Base-by-base conservation (phyloP, 1,140 invertebrate species). In the Diploscapter pachys region DNA sequence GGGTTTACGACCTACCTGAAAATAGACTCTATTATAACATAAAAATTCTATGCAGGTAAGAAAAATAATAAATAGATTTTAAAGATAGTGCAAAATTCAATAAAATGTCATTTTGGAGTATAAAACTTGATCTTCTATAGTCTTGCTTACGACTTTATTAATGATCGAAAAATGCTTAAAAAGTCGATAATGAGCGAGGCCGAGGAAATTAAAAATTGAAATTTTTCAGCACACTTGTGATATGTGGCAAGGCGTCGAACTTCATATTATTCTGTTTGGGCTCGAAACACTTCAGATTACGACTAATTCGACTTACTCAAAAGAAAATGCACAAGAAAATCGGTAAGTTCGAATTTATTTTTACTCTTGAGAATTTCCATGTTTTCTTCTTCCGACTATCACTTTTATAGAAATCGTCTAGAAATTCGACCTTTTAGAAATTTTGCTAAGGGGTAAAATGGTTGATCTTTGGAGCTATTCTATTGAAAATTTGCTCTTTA, bases 211-310 rank as follows among this genome's bases (percentile, higher is more conserved):
- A 2, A 48, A 64, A 6, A 9, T 11, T 13, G 48, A 68, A 70
- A 11, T 6, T 59, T 59, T 80, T 51, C 72, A 85, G 81, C 54
- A 77, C 83, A n/a, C 69, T 83, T 8, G 82, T 83, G 5, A 81
- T 83, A 59, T 79, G 81, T 64, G 82, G 82, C 48, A 83, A 83
- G 64, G 81, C 80, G 4, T 83, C 81, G 5, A 83, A 83, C 55
- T 83, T 83, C 71, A 85, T 83, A 52, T 70, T 83, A 52, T 83
- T 83, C 76, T 83, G 82, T 73, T 74, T 83, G 9, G 85, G 76
- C 13, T 85, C 83, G 11, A 85, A 83, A 62, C 81, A 83, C 65
- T 83, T 83, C 75, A 78, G 82, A 11, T 63, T 76, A 8, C 77
- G 82, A 0, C 73, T 83, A n/a, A 82, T 83, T 13, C 69, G 72